These are phyloP conservation scores for Chrosomus eos DNA, from an alignment of 2,797 vertebrate genomes.

Conservation along the genomic window DNA sequence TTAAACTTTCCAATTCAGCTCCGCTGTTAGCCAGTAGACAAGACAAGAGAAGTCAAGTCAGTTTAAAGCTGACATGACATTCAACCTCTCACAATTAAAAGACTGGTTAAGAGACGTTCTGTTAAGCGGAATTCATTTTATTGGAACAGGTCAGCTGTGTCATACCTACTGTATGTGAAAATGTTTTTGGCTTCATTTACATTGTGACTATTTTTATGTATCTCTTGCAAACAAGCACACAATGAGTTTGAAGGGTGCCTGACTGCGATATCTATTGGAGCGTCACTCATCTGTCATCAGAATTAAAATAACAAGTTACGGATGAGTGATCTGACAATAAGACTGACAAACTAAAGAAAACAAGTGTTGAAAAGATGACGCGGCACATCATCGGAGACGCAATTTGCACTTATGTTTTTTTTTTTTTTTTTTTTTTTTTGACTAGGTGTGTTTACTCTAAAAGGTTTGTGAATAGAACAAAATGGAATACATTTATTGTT, in stretches of 20 bases:
- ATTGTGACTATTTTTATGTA: constrained; percentile 31
- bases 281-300: constrained; percentile 56
- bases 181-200: constrained; percentile 17
- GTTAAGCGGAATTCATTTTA: background rate
- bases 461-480: constrained; percentile 2
- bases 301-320: constrained; percentile 54
- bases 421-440: constrained; percentile 49
- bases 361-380: constrained; percentile 47
- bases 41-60: constrained; percentile 68
- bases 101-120: background rate
- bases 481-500: background rate
- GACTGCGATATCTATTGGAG: constrained; percentile 34
- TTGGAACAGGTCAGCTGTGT: constrained; percentile 8
- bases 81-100: background rate
- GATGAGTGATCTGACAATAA: constrained; percentile 56
- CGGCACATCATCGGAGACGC: constrained; percentile 53
- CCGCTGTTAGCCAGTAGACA: constrained; percentile 64
- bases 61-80: constrained; percentile 62
- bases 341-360: constrained; percentile 41
- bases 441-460: constrained; percentile 52
- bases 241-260: constrained; percentile 36
- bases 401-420: constrained; percentile 44
- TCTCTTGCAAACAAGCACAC: constrained; percentile 28
- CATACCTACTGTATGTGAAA: background rate
- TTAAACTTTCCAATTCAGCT: constrained; percentile 71